Evolutionary conservation across 2,113 vertebrate genomes (phyloP).

Genomic region (Gadus chalcogrammus): DNA sequence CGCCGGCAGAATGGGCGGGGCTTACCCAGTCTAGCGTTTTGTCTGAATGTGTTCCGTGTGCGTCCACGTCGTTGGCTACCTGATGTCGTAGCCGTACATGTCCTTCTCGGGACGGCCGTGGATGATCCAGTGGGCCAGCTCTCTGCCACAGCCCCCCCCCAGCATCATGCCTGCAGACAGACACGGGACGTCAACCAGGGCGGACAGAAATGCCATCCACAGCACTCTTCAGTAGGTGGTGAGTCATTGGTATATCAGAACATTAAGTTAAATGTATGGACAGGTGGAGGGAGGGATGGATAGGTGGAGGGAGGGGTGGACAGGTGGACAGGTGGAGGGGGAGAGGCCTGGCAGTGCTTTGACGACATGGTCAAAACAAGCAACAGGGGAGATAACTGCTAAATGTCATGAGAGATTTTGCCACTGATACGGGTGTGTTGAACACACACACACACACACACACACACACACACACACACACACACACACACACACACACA

Average conservation of each 20-base stretch:
- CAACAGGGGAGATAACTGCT: slow-evolving; percentile 28
- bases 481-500: no score
- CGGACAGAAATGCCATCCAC: no score
- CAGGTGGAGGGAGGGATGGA: background rate
- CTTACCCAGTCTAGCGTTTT: no score
- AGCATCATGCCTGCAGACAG: slow-evolving; percentile 90
- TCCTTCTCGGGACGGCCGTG: slow-evolving; percentile 91
- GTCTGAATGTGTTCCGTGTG: background rate
- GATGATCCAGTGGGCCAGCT: slow-evolving; percentile 92
- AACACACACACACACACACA: no score
- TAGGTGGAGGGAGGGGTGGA: slow-evolving; percentile 5
- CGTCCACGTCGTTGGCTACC: slow-evolving; percentile 53
- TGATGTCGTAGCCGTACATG: slow-evolving; percentile 96
- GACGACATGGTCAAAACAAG: slow-evolving; percentile 27
- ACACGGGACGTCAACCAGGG: no score
- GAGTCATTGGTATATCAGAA: no score
- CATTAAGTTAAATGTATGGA: no score
- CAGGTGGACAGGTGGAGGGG: slow-evolving; percentile 1
- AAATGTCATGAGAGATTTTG: no score
- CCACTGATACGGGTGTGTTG: no score
- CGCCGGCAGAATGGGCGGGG: no score
- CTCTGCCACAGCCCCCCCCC: slow-evolving; percentile 90
- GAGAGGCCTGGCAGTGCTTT: slow-evolving; percentile 19
- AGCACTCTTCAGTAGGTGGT: no score
- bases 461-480: no score